Evolutionary conservation across 2,113 vertebrate genomes (phyloP), one percentile per base, ranked within the genome.

Genomic region (Hypocryptadius cinnamomeus): DNA sequence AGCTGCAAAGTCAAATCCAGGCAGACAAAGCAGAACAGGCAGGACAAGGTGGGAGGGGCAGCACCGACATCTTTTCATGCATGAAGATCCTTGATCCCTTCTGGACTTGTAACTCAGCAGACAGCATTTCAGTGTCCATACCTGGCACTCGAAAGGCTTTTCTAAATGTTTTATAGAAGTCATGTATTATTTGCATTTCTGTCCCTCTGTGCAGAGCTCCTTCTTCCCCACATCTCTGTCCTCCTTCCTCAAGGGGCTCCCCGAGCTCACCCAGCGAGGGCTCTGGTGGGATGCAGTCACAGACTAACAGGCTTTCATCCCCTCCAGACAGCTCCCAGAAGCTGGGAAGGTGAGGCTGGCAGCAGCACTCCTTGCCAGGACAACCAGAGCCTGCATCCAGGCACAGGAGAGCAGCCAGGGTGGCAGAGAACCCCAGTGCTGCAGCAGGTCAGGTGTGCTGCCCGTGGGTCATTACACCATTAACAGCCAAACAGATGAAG

Each of bases 111-210:
- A 87, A 40, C 64, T 50, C 56, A 33, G 68, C 69, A 60, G 54
- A 30, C 54, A 80, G 50, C 56, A 48, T 53, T 66, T 64, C 86
- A 40, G 87, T 23, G 70, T 63, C 89, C n/a, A 2, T 48, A 85
- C 25, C 45, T 79, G 74, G 47, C 63, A 64, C 73, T 66, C 87
- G 23, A 44, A 84, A 81, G 73, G 73, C 24, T 76, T 89, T 60
- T 12, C 82, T 91, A 11, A 87, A 81, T 90, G 61, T 94, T 94
- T 79, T 35, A 89, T 61, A n/a, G 11, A 10, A 85, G 31, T 82
- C 66, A 92, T 85, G 56, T 64, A 85, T 85, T 91, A 95, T 92
- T 92, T 89, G 70, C 73, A 40, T 35, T 74, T 63, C 68, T 84
- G 28, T 80, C 51, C 42, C 50, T 78, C 45, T 21, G 19, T 6